A percentile compares a stretch with the other conserved stretches of the same genome.
Conservation (phyloP, 1,140 invertebrate genomes). For the Leguminivora glycinivorella region DNA sequence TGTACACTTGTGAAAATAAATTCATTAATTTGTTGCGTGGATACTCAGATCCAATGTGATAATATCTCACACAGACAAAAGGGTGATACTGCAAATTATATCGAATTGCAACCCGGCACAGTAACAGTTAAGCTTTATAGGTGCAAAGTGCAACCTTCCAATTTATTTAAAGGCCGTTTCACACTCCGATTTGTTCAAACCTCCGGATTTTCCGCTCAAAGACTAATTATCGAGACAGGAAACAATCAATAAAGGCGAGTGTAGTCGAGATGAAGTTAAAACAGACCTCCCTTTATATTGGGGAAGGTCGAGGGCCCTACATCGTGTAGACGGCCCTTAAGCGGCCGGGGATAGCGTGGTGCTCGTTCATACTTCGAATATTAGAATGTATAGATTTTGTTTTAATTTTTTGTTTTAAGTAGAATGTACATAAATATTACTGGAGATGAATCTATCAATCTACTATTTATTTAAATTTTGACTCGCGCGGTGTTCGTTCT, state of each 20-base stretch:
- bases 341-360: constrained; percentile 46
- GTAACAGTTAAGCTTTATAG: too few species aligned
- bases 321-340: constrained; percentile 54
- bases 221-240: constrained; percentile 41
- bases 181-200: background rate
- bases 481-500: too few species aligned
- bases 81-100: too few species aligned
- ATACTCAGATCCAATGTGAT: too few species aligned
- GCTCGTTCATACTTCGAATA: constrained; percentile 46
- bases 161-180: background rate
- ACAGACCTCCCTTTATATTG: constrained; percentile 69
- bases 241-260: constrained; percentile 49
- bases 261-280: constrained; percentile 65
- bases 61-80: too few species aligned
- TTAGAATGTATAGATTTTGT: background rate
- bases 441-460: too few species aligned
- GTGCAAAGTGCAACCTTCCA: background rate
- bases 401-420: too few species aligned
- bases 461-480: too few species aligned
- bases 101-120: too few species aligned
- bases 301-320: constrained; percentile 70
- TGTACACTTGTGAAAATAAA: too few species aligned
- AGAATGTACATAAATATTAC: too few species aligned
- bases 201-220: constrained; percentile 24
- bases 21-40: too few species aligned